phyloP scores from a whole-genome alignment of 2,888 invertebrate species.

The Pollenia griseotomentosa region DNA sequence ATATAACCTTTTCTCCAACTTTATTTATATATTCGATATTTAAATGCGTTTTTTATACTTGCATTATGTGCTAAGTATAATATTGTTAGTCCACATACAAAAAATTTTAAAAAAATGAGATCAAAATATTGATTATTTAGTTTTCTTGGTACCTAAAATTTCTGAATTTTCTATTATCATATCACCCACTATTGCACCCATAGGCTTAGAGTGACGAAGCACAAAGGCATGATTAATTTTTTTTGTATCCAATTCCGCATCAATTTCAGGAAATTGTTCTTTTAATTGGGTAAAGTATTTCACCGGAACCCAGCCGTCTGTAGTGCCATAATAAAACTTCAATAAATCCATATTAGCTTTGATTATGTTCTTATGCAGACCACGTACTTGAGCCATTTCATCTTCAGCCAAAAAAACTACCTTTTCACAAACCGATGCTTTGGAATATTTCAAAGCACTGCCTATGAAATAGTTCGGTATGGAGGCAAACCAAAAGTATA shows the following conservation, averaged over 20 bases:
- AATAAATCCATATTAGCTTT: slow-evolving; percentile 86
- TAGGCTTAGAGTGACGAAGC: slow-evolving; percentile 86
- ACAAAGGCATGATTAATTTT: slow-evolving; percentile 93
- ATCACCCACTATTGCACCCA: slow-evolving; percentile 85
- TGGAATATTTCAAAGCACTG: slow-evolving; percentile 86
- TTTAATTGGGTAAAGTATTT: slow-evolving; percentile 89
- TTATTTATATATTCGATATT: slow-evolving; percentile 12
- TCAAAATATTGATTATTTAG: slow-evolving; percentile 31
- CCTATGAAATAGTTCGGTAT: slow-evolving; percentile 85
- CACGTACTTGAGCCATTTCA: slow-evolving; percentile 91
- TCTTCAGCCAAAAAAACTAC: slow-evolving; percentile 90
- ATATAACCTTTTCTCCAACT: not conserved
- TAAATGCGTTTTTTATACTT: slow-evolving; percentile 11
- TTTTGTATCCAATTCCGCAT: slow-evolving; percentile 87
- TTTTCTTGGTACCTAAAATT: slow-evolving; percentile 64
- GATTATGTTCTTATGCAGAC: slow-evolving; percentile 88
- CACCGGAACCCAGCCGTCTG: slow-evolving; percentile 93
- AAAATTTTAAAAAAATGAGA: slow-evolving; percentile 1
- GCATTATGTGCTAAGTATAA: not conserved
- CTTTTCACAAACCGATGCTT: slow-evolving; percentile 87
- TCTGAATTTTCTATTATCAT: slow-evolving; percentile 80
- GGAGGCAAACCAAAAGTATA: slow-evolving; percentile 86
- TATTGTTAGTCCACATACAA: slow-evolving; percentile 18
- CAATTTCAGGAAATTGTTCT: slow-evolving; percentile 86
- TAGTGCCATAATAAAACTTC: slow-evolving; percentile 91